Conservation (phyloP, 2,113 vertebrate genomes). For the Syrrhaptes paradoxus region DNA sequence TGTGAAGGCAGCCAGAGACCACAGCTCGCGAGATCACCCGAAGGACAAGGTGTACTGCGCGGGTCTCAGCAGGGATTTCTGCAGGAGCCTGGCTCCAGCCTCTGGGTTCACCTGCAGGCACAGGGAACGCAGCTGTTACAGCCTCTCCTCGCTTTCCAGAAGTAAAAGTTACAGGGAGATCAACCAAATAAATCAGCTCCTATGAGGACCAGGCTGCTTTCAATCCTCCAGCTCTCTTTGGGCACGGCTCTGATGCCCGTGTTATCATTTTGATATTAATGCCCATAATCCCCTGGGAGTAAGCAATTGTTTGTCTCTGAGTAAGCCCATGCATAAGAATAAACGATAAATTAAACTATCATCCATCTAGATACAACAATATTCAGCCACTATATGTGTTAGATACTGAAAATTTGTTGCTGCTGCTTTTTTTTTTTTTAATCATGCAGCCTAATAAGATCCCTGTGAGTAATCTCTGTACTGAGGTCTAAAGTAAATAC, state of each 20-base stretch:
- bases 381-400: slow-evolving; percentile 38
- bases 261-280: slow-evolving; percentile 75
- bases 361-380: slow-evolving; percentile 59
- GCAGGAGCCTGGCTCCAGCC: not conserved
- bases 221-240: slow-evolving; percentile 50
- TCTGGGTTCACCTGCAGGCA: not conserved
- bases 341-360: slow-evolving; percentile 72
- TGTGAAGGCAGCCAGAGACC: not conserved
- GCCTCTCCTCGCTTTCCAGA: not conserved
- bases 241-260: slow-evolving; percentile 42
- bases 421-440: slow-evolving; percentile 63
- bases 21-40: not conserved
- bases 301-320: slow-evolving; percentile 71
- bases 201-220: slow-evolving; percentile 43
- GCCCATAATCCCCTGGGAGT: slow-evolving; percentile 62
- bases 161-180: not conserved
- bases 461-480: slow-evolving; percentile 66
- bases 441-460: slow-evolving; percentile 77
- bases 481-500: slow-evolving; percentile 65
- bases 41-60: not conserved
- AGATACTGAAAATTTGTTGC: slow-evolving; percentile 69
- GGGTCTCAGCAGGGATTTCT: not conserved
- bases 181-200: slow-evolving; percentile 7
- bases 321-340: slow-evolving; percentile 64
- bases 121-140: not conserved